Percentiles rank a stretch among this genome's conserved stretches.
Conservation (phyloP, 2,888 invertebrate species). For the Petrophora chlorosata region DNA sequence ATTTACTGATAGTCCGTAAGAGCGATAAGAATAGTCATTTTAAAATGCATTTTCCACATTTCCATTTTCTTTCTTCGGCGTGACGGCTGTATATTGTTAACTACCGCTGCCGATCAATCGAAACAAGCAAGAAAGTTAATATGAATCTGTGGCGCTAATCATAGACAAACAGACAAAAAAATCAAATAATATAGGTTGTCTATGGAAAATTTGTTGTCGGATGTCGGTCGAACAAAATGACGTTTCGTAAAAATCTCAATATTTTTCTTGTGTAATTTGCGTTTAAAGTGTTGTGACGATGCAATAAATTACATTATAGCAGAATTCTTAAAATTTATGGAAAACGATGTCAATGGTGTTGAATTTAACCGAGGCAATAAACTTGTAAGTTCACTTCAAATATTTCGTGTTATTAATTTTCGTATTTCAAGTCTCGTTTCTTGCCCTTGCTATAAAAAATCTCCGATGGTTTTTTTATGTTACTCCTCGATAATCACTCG, state of each 20-base stretch:
- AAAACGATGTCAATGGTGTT: conserved; percentile 41
- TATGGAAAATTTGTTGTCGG: conserved; percentile 45
- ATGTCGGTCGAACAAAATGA: conserved; percentile 43
- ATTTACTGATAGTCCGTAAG: no score
- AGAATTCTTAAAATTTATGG: conserved; percentile 45
- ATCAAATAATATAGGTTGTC: no score
- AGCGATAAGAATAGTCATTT: no score
- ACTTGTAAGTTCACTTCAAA: conserved; percentile 63
- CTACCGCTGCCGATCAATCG: no score
- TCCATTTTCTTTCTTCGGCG: no score
- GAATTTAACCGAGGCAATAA: conserved; percentile 47
- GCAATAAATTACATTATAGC: conserved; percentile 41
- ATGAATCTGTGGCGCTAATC: no score
- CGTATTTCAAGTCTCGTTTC: conserved; percentile 28
- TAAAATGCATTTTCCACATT: no score
- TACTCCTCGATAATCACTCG: neutral
- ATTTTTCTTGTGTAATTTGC: conserved; percentile 20
- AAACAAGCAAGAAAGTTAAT: no score
- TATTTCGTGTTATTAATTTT: conserved; percentile 60
- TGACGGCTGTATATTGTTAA: no score
- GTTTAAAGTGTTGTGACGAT: conserved; percentile 34
- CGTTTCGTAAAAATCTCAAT: conserved; percentile 50
- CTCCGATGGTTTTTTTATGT: neutral
- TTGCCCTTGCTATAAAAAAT: neutral
- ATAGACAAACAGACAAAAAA: no score